These are phyloP conservation scores for Dendrophyllia cribrosa DNA, from an alignment of 64 coral and sea anemone genomes.

Conservation along the genomic window DNA sequence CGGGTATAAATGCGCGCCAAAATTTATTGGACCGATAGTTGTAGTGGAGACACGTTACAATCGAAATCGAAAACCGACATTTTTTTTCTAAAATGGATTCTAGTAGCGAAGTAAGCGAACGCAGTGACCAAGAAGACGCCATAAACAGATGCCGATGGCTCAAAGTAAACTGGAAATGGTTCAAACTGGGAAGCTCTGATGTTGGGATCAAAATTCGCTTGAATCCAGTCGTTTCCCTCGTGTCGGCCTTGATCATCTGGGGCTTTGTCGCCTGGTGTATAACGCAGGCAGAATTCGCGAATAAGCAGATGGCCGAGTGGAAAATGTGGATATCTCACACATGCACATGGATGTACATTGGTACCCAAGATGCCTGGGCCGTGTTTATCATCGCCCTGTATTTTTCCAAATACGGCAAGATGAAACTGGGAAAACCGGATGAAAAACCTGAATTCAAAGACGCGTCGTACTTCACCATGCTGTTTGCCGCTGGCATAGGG, in stretches of 20 bases:
- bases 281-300: neutral
- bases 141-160: conserved; percentile 38
- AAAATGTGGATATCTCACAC: conserved; percentile 60
- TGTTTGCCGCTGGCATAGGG: conserved; percentile 84
- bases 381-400: conserved; percentile 66
- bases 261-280: conserved; percentile 41
- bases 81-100: conserved; percentile 42
- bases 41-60: neutral
- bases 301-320: conserved; percentile 29
- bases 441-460: conserved; percentile 78
- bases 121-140: conserved; percentile 24
- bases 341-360: conserved; percentile 83
- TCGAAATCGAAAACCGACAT: neutral
- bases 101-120: neutral
- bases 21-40: neutral
- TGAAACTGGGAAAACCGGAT: conserved; percentile 81
- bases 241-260: conserved; percentile 34
- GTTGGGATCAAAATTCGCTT: conserved; percentile 46
- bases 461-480: conserved; percentile 77
- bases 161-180: conserved; percentile 34
- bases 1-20: conserved; percentile 22
- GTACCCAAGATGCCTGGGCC: conserved; percentile 81
- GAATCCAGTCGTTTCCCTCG: conserved; percentile 40
- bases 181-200: conserved; percentile 29
- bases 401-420: conserved; percentile 68